Evolutionary conservation across 2,888 invertebrate genomes (phyloP).

Genomic region (Adineta ricciae): DNA sequence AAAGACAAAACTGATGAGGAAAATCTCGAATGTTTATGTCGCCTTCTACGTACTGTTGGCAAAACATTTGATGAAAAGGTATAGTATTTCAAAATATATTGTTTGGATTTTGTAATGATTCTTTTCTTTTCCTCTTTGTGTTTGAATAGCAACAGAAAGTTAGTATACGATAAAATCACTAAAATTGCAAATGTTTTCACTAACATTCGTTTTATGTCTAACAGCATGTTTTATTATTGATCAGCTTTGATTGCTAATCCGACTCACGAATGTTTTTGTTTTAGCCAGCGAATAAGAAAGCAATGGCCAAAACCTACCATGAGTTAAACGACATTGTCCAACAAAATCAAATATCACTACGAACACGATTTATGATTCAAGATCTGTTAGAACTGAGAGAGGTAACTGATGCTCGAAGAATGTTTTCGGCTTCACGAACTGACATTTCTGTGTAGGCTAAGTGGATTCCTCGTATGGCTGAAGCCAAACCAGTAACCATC

Average conservation of each 20-base stretch:
- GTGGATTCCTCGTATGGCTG: conserved; percentile 76
- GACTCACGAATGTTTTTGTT: neutral
- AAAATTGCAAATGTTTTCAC: no score
- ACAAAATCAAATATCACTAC: conserved; percentile 54
- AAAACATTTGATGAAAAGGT: conserved; percentile 61
- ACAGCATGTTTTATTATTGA: no score
- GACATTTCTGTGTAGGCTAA: conserved; percentile 51
- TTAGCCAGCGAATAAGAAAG: conserved; percentile 35
- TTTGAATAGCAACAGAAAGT: no score
- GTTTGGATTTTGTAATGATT: no score
- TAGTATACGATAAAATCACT: no score
- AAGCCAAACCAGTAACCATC: conserved; percentile 81
- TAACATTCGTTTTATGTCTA: no score
- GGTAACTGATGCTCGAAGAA: neutral
- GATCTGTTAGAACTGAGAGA: conserved; percentile 77
- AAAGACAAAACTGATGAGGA: conserved; percentile 68
- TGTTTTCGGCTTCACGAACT: neutral
- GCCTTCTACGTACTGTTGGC: conserved; percentile 78
- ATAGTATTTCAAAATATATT: no score
- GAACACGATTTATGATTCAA: conserved; percentile 65
- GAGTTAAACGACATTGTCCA: conserved; percentile 57
- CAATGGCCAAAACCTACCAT: conserved; percentile 47
- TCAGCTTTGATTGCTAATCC: no score
- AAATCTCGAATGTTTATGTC: conserved; percentile 80
- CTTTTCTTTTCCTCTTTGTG: no score